A percentile compares a stretch with the other conserved stretches of the same genome.
These are phyloP conservation scores for Rhamnusium bicolor DNA, from an alignment of 2,888 invertebrate species.

Conservation along the genomic window DNA sequence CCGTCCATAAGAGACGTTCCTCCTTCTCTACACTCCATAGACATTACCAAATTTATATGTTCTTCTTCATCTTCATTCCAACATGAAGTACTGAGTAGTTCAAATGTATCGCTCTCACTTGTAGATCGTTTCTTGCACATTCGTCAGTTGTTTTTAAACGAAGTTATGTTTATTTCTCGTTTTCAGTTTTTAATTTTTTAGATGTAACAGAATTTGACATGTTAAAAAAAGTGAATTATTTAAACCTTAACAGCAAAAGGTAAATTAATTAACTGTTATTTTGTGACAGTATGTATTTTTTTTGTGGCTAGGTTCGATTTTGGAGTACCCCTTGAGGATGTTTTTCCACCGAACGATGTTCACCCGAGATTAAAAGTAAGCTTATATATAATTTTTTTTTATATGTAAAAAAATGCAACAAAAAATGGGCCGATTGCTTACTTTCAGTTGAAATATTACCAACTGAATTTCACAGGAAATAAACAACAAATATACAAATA, in stretches of 20 bases:
- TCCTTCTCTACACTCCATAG: too few species aligned
- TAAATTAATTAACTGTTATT: not conserved
- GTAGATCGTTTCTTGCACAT: not conserved
- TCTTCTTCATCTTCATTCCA: not conserved
- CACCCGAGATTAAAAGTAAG: conserved; percentile 56
- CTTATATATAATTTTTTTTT: not conserved
- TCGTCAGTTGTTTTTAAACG: not conserved
- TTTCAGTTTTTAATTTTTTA: not conserved
- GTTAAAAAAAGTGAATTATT: conserved; percentile 28
- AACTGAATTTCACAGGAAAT: too few species aligned
- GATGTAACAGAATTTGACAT: conserved; percentile 16
- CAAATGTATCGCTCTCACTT: not conserved
- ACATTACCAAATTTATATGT: too few species aligned
- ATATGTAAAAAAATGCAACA: too few species aligned
- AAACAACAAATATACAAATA: too few species aligned
- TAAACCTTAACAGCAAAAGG: conserved; percentile 5
- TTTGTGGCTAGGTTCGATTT: conserved; percentile 54
- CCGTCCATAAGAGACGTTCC: too few species aligned
- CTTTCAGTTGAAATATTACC: not conserved
- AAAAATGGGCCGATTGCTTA: too few species aligned
- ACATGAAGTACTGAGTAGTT: not conserved
- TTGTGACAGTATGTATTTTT: not conserved
- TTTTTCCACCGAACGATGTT: conserved; percentile 54
- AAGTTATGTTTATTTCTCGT: not conserved
- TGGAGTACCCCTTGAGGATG: conserved; percentile 59